Evolutionary conservation across 2,797 vertebrate genomes (phyloP).

Genomic region (Meda fulgida): DNA sequence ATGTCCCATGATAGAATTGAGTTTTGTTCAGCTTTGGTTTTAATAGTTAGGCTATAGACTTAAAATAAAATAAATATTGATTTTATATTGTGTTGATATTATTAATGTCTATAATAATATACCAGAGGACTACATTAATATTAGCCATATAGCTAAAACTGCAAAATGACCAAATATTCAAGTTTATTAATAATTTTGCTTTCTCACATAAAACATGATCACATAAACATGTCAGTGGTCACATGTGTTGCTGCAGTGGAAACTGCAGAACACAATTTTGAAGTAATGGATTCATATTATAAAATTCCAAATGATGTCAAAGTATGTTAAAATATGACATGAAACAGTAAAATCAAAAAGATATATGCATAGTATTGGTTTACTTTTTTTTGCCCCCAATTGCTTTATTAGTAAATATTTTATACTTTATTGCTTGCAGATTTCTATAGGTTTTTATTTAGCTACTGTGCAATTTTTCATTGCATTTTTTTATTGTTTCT

Average conservation of each 20-base stretch:
- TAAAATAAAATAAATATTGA: background rate
- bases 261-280: background rate
- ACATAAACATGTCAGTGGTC: background rate
- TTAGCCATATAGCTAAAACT: background rate
- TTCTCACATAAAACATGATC: background rate
- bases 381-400: background rate
- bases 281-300: background rate
- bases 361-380: background rate
- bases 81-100: background rate
- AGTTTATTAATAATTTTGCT: background rate
- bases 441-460: background rate
- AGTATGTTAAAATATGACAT: background rate
- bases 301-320: background rate
- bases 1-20: background rate
- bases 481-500: background rate
- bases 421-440: background rate
- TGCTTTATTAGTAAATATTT: background rate
- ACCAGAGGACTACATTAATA: background rate
- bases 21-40: background rate
- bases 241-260: too few species aligned
- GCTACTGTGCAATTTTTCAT: background rate
- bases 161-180: background rate
- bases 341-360: background rate
- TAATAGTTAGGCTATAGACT: background rate
- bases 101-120: too few species aligned